Evolutionary conservation across 2,888 invertebrate species (phyloP).

Genomic region (Phyllotreta cruciferae): DNA sequence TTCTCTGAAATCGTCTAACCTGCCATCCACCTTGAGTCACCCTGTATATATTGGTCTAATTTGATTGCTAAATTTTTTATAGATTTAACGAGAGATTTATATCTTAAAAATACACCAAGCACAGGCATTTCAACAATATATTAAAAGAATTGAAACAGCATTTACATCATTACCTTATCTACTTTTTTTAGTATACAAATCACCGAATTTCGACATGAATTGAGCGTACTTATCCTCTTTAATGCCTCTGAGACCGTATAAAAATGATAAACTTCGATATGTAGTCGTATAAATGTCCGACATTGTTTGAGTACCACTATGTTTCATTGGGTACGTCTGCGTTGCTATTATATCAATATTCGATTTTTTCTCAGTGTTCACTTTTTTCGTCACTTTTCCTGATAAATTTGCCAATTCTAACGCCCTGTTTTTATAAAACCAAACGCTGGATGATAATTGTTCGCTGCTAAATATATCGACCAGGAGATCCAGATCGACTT

Average conservation of each 20-base stretch:
- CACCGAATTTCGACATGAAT: slow-evolving; percentile 50
- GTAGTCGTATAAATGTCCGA: slow-evolving; percentile 58
- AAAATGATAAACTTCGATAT: slow-evolving; percentile 57
- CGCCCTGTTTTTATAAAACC: slow-evolving; percentile 82
- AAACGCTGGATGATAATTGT: slow-evolving; percentile 80
- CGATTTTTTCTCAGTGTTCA: slow-evolving; percentile 71
- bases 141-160: no score
- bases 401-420: slow-evolving; percentile 70
- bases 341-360: slow-evolving; percentile 65
- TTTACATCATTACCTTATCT: no score
- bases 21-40: no score
- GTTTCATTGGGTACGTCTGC: slow-evolving; percentile 67
- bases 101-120: no score
- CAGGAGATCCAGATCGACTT: slow-evolving; percentile 5
- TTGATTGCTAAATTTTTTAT: no score
- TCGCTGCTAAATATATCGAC: slow-evolving; percentile 69
- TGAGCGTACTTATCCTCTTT: slow-evolving; percentile 64
- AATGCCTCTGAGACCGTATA: slow-evolving; percentile 68
- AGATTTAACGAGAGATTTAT: no score
- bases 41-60: no score
- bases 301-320: slow-evolving; percentile 60
- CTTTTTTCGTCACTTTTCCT: no score
- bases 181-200: no score
- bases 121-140: no score
- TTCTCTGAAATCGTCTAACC: no score